Evolutionary conservation across 1,140 invertebrate genomes (phyloP).

Genomic region (Listronotus oregonensis): DNA sequence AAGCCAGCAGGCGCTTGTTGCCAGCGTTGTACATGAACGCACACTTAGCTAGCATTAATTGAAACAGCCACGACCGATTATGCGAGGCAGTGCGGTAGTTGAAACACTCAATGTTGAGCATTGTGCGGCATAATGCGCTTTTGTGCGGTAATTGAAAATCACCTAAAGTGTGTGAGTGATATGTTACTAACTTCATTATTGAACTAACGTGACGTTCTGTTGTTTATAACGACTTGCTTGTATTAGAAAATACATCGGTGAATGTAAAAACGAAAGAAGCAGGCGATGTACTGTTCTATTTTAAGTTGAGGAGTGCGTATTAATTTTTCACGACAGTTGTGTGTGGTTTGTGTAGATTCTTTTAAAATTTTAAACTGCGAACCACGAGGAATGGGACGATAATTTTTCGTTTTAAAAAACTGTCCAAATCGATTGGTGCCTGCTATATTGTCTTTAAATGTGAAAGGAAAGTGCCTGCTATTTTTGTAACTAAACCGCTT

Average conservation of each 20-base stretch:
- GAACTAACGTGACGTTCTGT: conserved; percentile 15
- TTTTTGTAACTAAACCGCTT: neutral
- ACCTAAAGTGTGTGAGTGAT: too few relatives aligned
- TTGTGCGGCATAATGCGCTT: too few relatives aligned
- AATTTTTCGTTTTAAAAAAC: too few relatives aligned
- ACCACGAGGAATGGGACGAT: conserved; percentile 11
- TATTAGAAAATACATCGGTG: conserved; percentile 8
- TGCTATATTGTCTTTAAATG: neutral
- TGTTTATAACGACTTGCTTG: conserved; percentile 10
- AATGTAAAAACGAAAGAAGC: conserved; percentile 12
- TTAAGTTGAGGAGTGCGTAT: conserved; percentile 18
- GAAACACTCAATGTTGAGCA: too few relatives aligned
- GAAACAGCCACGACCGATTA: too few relatives aligned
- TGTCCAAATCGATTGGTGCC: neutral
- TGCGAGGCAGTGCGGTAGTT: too few relatives aligned
- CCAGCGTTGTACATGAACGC: too few relatives aligned
- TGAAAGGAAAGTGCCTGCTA: conserved; percentile 28
- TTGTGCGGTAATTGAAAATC: too few relatives aligned
- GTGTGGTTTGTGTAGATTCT: conserved; percentile 18
- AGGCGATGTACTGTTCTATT: conserved; percentile 22
- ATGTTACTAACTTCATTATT: conserved; percentile 9
- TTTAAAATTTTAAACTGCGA: neutral
- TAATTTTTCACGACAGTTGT: conserved; percentile 21
- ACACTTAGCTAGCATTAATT: too few relatives aligned
- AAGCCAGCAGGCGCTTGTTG: too few relatives aligned